Evolutionary conservation across 2,113 vertebrate genomes (phyloP).

Genomic region (Antidorcas marsupialis): DNA sequence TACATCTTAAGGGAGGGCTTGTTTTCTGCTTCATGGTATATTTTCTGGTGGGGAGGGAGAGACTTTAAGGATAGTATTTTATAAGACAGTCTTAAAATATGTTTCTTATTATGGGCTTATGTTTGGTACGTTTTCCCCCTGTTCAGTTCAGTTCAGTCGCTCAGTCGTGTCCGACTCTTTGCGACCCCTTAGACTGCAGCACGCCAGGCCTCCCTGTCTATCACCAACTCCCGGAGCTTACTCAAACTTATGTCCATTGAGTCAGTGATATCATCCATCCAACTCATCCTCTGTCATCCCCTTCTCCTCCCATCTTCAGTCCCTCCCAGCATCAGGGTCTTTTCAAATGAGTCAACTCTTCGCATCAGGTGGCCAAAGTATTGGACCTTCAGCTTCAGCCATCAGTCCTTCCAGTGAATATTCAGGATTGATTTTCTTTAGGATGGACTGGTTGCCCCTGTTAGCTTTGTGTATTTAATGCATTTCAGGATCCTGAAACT

Average conservation of each 20-base stretch:
- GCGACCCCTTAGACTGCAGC: accelerated
- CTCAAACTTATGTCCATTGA: background rate
- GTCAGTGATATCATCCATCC: background rate
- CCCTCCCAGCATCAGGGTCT: background rate
- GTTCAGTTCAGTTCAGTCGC: background rate
- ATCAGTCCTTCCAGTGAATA: background rate
- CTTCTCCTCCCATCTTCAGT: background rate
- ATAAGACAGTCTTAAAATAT: background rate
- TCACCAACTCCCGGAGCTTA: background rate
- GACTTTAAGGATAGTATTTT: background rate
- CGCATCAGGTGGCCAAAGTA: background rate
- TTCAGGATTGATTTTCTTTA: background rate
- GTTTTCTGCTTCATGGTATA: background rate
- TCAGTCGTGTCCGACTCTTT: background rate
- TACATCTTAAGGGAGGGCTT: background rate
- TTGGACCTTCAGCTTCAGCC: background rate
- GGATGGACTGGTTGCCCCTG: background rate
- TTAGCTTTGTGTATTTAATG: slow-evolving; percentile 12
- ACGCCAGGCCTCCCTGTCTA: background rate
- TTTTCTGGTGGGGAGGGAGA: background rate
- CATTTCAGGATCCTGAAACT: slow-evolving; percentile 13
- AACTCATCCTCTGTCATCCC: background rate
- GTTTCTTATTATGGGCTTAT: background rate
- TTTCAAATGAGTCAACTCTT: background rate
- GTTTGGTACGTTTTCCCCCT: background rate